phyloP scores from a whole-genome alignment of 2,797 vertebrate species.

The Gallinago solitaria region DNA sequence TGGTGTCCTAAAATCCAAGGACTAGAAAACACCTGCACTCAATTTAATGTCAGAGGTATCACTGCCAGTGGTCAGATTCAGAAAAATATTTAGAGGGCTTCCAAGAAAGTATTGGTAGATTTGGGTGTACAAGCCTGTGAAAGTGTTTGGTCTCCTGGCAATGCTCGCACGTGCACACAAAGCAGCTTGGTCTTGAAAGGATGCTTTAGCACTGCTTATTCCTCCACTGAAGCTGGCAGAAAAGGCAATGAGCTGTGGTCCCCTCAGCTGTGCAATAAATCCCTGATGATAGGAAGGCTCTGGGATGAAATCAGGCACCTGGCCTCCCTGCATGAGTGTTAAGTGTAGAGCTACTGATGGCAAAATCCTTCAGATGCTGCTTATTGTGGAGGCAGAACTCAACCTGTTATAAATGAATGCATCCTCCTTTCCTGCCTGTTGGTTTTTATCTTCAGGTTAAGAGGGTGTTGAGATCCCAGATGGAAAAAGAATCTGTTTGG shows the following conservation, averaged over 20 bases:
- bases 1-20: not conserved
- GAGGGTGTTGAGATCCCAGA: constrained; percentile 10
- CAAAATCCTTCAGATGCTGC: constrained; percentile 10
- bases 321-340: not conserved
- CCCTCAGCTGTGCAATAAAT: not conserved
- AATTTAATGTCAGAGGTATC: not conserved
- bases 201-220: not conserved
- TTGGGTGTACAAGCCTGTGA: not conserved
- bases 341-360: not conserved
- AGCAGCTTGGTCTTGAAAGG: not conserved
- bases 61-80: not conserved
- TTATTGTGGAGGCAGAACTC: constrained; percentile 12
- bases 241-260: not conserved
- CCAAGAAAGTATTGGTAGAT: not conserved
- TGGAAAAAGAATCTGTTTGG: constrained; percentile 58
- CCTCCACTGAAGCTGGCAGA: not conserved
- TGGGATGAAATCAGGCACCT: not conserved
- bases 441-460: constrained; percentile 34
- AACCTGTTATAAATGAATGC: not conserved
- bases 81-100: not conserved
- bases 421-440: not conserved
- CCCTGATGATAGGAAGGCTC: not conserved
- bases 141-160: not conserved
- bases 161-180: not conserved
- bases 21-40: not conserved